Percentiles rank a stretch among this genome's conserved stretches.
Conservation (phyloP, 2,888 invertebrate genomes). For the Tinea pellionella region DNA sequence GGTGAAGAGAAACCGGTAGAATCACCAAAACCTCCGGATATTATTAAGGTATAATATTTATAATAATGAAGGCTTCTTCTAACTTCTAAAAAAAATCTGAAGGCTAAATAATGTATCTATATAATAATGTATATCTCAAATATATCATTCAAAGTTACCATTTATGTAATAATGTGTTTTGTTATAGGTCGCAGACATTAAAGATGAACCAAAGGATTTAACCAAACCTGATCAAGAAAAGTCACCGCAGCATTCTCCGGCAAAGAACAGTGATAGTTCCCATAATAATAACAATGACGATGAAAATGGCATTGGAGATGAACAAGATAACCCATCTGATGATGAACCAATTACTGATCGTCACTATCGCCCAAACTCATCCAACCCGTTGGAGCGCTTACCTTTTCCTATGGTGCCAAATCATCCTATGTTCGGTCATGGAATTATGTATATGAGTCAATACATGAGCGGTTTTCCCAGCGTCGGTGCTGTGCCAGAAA, state of each 20-base stretch:
- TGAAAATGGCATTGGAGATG: conserved; percentile 58
- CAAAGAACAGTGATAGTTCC: conserved; percentile 67
- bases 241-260: conserved; percentile 65
- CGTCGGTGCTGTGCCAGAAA: conserved; percentile 65
- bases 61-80: too few relatives aligned
- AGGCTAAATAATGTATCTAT: too few relatives aligned
- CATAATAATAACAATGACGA: conserved; percentile 59
- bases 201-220: conserved; percentile 64
- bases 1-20: conserved; percentile 59
- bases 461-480: conserved; percentile 75
- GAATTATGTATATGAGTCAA: conserved; percentile 93
- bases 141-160: not conserved
- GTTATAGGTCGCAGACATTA: conserved; percentile 62
- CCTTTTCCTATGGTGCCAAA: conserved; percentile 86
- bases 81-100: too few relatives aligned
- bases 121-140: too few relatives aligned
- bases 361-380: conserved; percentile 37
- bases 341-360: conserved; percentile 57
- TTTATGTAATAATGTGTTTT: not conserved
- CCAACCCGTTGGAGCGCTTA: conserved; percentile 62
- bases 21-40: conserved; percentile 64
- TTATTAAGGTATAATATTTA: conserved; percentile 52
- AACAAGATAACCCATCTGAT: conserved; percentile 64
- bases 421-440: conserved; percentile 86
- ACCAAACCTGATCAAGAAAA: conserved; percentile 43